Base-by-base conservation (phyloP, 1,140 invertebrate genomes). In the Heliconius nattereri region DNA sequence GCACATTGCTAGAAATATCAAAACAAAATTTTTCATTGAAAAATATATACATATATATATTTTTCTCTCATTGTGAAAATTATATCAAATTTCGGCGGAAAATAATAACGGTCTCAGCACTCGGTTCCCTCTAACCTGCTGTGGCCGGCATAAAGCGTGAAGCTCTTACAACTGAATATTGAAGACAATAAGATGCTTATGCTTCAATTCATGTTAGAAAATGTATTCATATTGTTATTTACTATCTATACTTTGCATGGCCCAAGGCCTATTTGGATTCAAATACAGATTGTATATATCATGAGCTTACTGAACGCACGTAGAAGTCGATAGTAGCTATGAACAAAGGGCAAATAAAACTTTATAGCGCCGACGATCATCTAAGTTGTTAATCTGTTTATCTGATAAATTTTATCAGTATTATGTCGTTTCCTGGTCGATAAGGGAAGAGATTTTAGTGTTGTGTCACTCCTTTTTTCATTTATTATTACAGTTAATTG, bases 321-420 rank as follows among this genome's bases (percentile, higher is more conserved):
- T 66, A 66, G 60, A 66, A 66, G 60, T 23, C 23, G 60, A 66
- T 66, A 66, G 60, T 66, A 66, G 60, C 60, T 66, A 29, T 16
- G 26, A 66, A 66, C 60, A 66, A 66, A 66, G 60, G 60, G 60
- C 60, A 66, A 26, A 66, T 66, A 66, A 66, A 66, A 66, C 23
- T 66, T 66, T 66, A 66, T 66, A 29, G 60, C 23, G 60, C 60
- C 60, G 60, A 66, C 60, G 26, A 66, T 66, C 60, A 66, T 66
- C 26, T 66, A 29, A 26, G 60, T 66, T 66, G 60, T n/a, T 66
- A 66, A 66, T 66, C 60, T 66, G n/a, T 66, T 66, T 66, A 66
- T 66, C 60, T 66, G 60, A 66, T 66, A 66, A 66, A 26, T 26
- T 66, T 66, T 29, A 29, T 16, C 26, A 7, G n/a, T 23, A 2